A percentile compares a stretch with the other conserved stretches of the same genome.
These are phyloP conservation scores for Megalopta genalis DNA, from an alignment of 1,140 invertebrate species.

Conservation along the genomic window DNA sequence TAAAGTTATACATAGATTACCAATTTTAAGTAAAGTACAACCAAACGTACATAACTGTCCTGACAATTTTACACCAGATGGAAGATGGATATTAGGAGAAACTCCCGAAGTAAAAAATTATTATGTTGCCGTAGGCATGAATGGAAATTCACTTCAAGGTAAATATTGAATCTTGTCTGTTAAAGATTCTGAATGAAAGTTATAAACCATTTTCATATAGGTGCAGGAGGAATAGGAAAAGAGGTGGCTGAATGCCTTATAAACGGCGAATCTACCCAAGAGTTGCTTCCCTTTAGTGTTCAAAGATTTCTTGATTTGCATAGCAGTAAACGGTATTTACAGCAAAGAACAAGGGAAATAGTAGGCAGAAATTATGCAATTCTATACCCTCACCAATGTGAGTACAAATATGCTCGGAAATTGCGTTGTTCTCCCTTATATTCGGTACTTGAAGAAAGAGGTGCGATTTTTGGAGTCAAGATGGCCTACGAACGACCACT, in stretches of 20 bases:
- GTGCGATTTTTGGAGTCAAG: constrained; percentile 90
- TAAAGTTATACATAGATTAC: constrained; percentile 84
- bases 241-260: constrained; percentile 88
- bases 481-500: constrained; percentile 92
- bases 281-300: constrained; percentile 85
- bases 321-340: constrained; percentile 88
- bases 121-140: constrained; percentile 89
- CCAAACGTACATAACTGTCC: constrained; percentile 85
- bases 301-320: constrained; percentile 90
- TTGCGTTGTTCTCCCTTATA: constrained; percentile 89
- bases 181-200: not conserved
- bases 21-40: constrained; percentile 82
- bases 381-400: constrained; percentile 84
- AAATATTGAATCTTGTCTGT: not conserved
- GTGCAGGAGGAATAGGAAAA: constrained; percentile 88
- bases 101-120: constrained; percentile 89
- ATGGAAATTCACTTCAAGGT: constrained; percentile 83
- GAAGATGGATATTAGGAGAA: constrained; percentile 86
- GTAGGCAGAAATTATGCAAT: constrained; percentile 86
- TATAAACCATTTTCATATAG: constrained; percentile 61
- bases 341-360: constrained; percentile 87
- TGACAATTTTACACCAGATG: constrained; percentile 90
- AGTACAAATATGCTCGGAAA: constrained; percentile 86
- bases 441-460: constrained; percentile 86
- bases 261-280: constrained; percentile 83